Percentiles rank a stretch among this genome's conserved stretches.
Evolutionary conservation across 2,113 vertebrate genomes (phyloP).

Genomic region (Shinisaurus crocodilurus): DNA sequence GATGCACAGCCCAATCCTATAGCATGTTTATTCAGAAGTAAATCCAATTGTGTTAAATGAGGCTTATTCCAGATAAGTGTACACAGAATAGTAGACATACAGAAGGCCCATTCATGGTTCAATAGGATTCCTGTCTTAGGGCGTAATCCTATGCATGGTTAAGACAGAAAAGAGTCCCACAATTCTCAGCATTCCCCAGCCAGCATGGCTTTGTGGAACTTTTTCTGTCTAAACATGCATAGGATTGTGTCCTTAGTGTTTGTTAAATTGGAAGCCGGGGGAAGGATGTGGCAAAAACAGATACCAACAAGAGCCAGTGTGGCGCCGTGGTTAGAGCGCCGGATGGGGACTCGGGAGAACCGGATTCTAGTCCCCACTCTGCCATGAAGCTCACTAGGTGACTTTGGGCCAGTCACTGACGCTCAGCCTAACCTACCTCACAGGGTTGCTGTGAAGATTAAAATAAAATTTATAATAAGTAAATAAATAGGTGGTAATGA

Average conservation of each 20-base stretch:
- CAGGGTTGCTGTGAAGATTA: neutral
- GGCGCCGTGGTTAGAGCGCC: too few relatives aligned
- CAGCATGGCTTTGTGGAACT: too few relatives aligned
- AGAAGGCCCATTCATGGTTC: neutral
- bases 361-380: too few relatives aligned
- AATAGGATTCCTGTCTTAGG: neutral
- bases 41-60: neutral
- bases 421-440: neutral
- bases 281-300: neutral
- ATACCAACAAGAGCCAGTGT: too few relatives aligned
- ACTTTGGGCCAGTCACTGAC: neutral
- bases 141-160: too few relatives aligned
- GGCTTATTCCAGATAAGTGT: neutral
- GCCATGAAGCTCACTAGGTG: neutral
- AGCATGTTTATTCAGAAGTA: neutral
- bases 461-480: too few relatives aligned
- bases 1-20: too few relatives aligned
- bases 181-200: too few relatives aligned
- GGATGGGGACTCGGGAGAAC: too few relatives aligned
- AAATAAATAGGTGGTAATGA: too few relatives aligned
- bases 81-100: neutral
- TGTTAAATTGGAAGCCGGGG: neutral
- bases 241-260: neutral
- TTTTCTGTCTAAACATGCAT: too few relatives aligned
- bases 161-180: too few relatives aligned